Conservation (phyloP, 1,140 invertebrate species). For the Diorhabda sublineata region DNA sequence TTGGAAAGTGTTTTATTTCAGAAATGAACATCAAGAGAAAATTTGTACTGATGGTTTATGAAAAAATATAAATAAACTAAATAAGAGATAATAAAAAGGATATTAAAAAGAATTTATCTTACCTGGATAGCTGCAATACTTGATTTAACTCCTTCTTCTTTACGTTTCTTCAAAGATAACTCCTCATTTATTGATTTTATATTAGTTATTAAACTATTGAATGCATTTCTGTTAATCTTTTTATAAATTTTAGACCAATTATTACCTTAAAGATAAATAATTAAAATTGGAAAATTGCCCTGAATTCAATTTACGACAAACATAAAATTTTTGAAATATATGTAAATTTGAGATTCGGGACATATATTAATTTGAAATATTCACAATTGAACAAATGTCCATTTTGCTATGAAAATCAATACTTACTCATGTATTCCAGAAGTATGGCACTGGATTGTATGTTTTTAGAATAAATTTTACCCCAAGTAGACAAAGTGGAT, state of each 20-base stretch:
- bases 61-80: too few relatives aligned
- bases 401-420: background rate
- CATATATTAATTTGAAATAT: background rate
- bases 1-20: too few relatives aligned
- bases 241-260: conserved; percentile 25
- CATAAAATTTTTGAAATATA: too few relatives aligned
- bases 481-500: conserved; percentile 53
- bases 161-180: conserved; percentile 32
- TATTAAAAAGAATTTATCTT: conserved; percentile 15
- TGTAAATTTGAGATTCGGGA: too few relatives aligned
- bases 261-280: conserved; percentile 20
- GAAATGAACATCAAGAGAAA: too few relatives aligned
- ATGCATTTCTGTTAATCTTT: conserved; percentile 20
- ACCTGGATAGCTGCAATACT: conserved; percentile 34
- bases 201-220: conserved; percentile 32
- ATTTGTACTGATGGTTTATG: too few relatives aligned
- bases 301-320: too few relatives aligned
- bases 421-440: conserved; percentile 51
- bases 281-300: background rate
- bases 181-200: conserved; percentile 35
- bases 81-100: too few relatives aligned
- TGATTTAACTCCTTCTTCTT: conserved; percentile 36
- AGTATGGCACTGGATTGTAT: conserved; percentile 49
- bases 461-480: conserved; percentile 53
- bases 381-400: background rate